phyloP scores from a whole-genome alignment of 2,888 invertebrate genomes.

The Volucella bombylans region DNA sequence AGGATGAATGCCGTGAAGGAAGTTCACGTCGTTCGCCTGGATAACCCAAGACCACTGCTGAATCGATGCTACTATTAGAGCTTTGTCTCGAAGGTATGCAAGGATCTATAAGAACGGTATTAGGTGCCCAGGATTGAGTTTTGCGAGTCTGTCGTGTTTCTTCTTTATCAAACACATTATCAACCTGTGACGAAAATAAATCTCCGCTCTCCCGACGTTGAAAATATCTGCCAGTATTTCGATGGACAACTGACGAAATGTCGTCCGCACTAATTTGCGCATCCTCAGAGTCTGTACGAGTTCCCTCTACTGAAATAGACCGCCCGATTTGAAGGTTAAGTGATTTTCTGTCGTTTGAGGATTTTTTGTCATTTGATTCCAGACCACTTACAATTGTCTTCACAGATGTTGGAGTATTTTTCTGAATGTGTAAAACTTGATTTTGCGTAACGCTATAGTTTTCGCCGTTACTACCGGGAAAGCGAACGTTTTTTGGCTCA shows the following conservation, averaged over 20 bases:
- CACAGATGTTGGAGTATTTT: slow-evolving; percentile 85
- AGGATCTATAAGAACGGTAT: slow-evolving; percentile 74
- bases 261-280: slow-evolving; percentile 54
- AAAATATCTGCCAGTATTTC: slow-evolving; percentile 49
- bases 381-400: slow-evolving; percentile 89
- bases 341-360: slow-evolving; percentile 76
- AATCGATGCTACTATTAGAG: slow-evolving; percentile 77
- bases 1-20: slow-evolving; percentile 90
- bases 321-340: slow-evolving; percentile 77
- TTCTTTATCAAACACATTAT: slow-evolving; percentile 88
- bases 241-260: slow-evolving; percentile 50
- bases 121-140: slow-evolving; percentile 81
- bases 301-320: slow-evolving; percentile 55
- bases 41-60: slow-evolving; percentile 84
- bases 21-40: slow-evolving; percentile 84
- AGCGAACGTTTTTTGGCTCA: slow-evolving; percentile 89
- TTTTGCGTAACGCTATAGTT: slow-evolving; percentile 95
- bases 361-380: slow-evolving; percentile 84
- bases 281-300: slow-evolving; percentile 46
- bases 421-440: slow-evolving; percentile 92
- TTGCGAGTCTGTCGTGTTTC: slow-evolving; percentile 81
- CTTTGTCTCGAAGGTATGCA: slow-evolving; percentile 67
- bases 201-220: slow-evolving; percentile 83
- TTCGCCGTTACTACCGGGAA: slow-evolving; percentile 93
- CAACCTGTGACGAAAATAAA: slow-evolving; percentile 87